A percentile compares a stretch with the other conserved stretches of the same genome.
Evolutionary conservation across 2,113 vertebrate species (phyloP).

Genomic region (Rutilus rutilus): DNA sequence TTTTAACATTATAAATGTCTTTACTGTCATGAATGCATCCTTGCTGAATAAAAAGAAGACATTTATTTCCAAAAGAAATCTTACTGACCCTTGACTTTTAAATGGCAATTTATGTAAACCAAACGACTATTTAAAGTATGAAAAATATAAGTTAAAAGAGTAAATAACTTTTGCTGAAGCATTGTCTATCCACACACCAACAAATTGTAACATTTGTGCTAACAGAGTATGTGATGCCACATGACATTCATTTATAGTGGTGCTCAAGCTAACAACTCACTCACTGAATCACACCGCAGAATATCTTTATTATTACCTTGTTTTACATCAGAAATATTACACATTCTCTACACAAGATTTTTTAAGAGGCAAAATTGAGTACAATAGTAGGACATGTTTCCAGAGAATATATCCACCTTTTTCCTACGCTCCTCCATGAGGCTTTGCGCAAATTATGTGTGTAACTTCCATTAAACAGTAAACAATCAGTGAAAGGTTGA

Average conservation of each 20-base stretch:
- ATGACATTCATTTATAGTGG: too few relatives aligned
- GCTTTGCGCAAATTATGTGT: too few relatives aligned
- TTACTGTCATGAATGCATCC: neutral
- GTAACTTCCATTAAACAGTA: too few relatives aligned
- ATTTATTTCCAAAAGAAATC: too few relatives aligned
- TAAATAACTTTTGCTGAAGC: neutral
- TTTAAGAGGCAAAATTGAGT: neutral
- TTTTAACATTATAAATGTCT: neutral
- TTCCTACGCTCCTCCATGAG: too few relatives aligned
- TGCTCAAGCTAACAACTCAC: too few relatives aligned
- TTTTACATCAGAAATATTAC: neutral
- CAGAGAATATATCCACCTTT: neutral
- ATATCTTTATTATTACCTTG: too few relatives aligned
- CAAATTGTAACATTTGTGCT: too few relatives aligned
- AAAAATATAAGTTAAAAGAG: neutral
- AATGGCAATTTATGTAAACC: neutral
- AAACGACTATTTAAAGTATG: neutral
- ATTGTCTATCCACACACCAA: too few relatives aligned
- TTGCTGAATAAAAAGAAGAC: neutral
- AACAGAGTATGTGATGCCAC: too few relatives aligned
- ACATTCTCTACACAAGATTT: neutral
- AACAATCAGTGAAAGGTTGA: too few relatives aligned
- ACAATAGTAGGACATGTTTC: neutral
- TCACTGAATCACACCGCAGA: too few relatives aligned
- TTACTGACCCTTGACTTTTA: neutral